These are phyloP conservation scores for Autographa gamma DNA, from an alignment of 2,888 invertebrate species.

Conservation along the genomic window DNA sequence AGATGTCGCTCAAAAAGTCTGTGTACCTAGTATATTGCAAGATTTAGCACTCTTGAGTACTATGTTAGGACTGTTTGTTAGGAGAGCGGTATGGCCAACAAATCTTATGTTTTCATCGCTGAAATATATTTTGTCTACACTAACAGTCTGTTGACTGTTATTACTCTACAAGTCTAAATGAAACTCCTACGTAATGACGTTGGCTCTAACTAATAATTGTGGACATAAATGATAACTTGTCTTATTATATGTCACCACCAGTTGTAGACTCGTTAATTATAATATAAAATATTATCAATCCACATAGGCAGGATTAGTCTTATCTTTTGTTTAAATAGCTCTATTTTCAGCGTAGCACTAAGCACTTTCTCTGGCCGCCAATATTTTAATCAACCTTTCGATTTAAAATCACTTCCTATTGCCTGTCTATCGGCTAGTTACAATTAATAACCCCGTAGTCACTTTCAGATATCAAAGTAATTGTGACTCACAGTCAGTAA, in stretches of 20 bases:
- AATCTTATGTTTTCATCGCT: neutral
- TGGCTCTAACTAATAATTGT: neutral
- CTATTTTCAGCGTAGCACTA: too few relatives aligned
- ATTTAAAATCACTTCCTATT: too few relatives aligned
- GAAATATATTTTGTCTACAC: neutral
- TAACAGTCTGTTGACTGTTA: neutral
- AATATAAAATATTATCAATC: neutral
- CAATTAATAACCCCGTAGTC: too few relatives aligned
- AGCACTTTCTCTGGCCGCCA: too few relatives aligned
- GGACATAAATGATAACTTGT: neutral
- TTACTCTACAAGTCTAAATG: neutral
- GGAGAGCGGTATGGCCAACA: constrained; percentile 6
- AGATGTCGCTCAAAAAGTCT: constrained; percentile 48
- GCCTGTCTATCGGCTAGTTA: too few relatives aligned
- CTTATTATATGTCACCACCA: neutral
- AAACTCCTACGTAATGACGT: neutral
- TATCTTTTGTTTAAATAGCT: too few relatives aligned
- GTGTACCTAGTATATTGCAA: constrained; percentile 16
- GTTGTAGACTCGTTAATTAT: neutral
- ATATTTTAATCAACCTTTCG: too few relatives aligned
- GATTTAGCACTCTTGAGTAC: constrained; percentile 8
- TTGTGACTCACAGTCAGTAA: too few relatives aligned
- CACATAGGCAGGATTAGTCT: too few relatives aligned
- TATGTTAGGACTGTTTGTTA: constrained; percentile 17
- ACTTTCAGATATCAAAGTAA: too few relatives aligned